Base-by-base conservation (phyloP, 2,888 invertebrate genomes). In the Carpatolechia fugitivella region DNA sequence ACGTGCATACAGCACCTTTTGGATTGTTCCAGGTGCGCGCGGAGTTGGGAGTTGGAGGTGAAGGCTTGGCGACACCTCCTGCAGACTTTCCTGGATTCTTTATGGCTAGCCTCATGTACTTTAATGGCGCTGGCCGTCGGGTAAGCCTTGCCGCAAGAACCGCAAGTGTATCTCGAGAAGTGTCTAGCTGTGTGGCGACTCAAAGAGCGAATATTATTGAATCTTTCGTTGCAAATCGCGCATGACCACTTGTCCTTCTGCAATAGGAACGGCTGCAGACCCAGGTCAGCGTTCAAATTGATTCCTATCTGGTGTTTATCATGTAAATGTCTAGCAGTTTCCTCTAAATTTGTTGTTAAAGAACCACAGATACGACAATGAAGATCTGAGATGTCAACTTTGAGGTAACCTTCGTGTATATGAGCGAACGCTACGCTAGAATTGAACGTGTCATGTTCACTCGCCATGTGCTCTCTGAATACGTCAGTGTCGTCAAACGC, bases 391-490 rank as follows among this genome's bases (percentile, higher is more conserved):
- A 38, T 30, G 29, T 51, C 51, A 7, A 40, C 51, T 51, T 88
- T 89, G 18, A 88, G 70, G 57, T 74, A 85, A 0, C 83, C 84
- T 58, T 85, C 87, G 29, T 72, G 69, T 56, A 81, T 78, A 59
- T 86, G 86, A 0, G 71, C 66, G 66, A 86, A 86, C 0, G 85
- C 85, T 69, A 78, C 79, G 29, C 20, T 33, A 8, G 35, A 20
- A 14, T 62, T 60, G 50, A 68, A 68, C 4, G 52, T 65, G 0
- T 46, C 29, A 53, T 73, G 69, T 16, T 70, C 72, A n/a, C 60
- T 56, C 7, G 64, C 60, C 68, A 74, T 70, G 59, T 78, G 78
- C 33, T 56, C 50, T 54, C 77, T 68, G 61, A 76, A 76, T 10
- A 64, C 57, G 4, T 58, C 57, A 7, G 74, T 70, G 36, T 70